Evolutionary conservation across 2,797 vertebrate genomes (phyloP).

Genomic region (Melanotaenia pygmaea): DNA sequence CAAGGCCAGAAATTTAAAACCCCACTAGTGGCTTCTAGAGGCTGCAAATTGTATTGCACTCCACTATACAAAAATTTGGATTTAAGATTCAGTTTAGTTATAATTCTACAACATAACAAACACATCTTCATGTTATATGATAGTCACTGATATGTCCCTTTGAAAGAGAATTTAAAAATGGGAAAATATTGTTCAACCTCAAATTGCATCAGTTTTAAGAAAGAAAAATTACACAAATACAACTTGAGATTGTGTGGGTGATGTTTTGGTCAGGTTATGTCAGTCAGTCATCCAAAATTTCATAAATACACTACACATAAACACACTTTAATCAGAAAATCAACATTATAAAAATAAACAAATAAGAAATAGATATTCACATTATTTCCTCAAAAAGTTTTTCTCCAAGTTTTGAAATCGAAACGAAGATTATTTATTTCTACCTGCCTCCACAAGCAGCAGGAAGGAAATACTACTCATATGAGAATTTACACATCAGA

Average conservation of each 20-base stretch:
- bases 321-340: neutral
- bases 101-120: too few relatives aligned
- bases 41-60: conserved; percentile 11
- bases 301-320: neutral
- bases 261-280: neutral
- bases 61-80: neutral
- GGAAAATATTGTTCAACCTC: neutral
- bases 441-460: neutral
- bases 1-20: conserved; percentile 4
- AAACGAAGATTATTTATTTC: neutral
- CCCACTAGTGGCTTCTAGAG: neutral
- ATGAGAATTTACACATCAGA: too few relatives aligned
- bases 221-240: neutral
- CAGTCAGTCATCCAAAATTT: neutral
- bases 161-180: too few relatives aligned
- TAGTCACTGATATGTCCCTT: too few relatives aligned
- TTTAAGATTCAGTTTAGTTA: neutral
- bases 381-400: too few relatives aligned
- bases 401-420: neutral
- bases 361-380: neutral
- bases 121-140: too few relatives aligned
- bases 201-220: neutral
- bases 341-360: too few relatives aligned
- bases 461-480: neutral
- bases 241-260: neutral